Base-by-base conservation (phyloP, 2,113 vertebrate genomes). In the Montifringilla adamsi region DNA sequence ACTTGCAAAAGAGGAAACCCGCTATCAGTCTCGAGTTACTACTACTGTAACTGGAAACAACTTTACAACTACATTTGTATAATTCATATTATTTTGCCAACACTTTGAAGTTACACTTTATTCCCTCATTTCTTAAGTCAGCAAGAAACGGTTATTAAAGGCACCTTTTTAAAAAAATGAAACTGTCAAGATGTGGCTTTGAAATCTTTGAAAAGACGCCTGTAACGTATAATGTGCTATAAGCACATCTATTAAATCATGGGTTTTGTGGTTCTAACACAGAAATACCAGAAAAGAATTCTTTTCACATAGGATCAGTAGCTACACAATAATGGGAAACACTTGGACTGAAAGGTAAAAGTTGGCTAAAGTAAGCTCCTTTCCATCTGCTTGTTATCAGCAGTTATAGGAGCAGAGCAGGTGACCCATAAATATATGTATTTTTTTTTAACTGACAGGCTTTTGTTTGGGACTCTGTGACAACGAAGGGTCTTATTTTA, bases 371-470 rank as follows among this genome's bases (percentile, higher is more conserved):
- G 89, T 81, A 94, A 86, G n/a, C 9, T 44, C 46, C 50, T 95
- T 94, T 91, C 96, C 95, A 94, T 98, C 96, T 97, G 97, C 93
- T 98, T 93, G 88, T 96, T 96, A 96, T 97, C 92, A 97, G 86
- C 64, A 92, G 69, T 85, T 82, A 49, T 9, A 64, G 49, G 60
- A 93, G 20, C 52, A 87, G 96, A 93, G 63, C 91, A 97, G 95
- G 94, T 97, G 97, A 96, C 66, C 50, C 91, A 87, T 89, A 89
- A 87, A 66, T 82, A 37, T 15, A 22, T 33, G 8, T 55, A 18
- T 39, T 75, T 11, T 81, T 89, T 81, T 89, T 5, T 41, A 80
- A 83, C 74, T 86, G 84, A 75, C 83, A 87, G 33, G 30, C 33
- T 87, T 96, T 93, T 93, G 86, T 96, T 88, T 90, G 47, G 49